These are phyloP conservation scores for Chrysolina americana DNA, from an alignment of 2,888 invertebrate species.

Conservation along the genomic window DNA sequence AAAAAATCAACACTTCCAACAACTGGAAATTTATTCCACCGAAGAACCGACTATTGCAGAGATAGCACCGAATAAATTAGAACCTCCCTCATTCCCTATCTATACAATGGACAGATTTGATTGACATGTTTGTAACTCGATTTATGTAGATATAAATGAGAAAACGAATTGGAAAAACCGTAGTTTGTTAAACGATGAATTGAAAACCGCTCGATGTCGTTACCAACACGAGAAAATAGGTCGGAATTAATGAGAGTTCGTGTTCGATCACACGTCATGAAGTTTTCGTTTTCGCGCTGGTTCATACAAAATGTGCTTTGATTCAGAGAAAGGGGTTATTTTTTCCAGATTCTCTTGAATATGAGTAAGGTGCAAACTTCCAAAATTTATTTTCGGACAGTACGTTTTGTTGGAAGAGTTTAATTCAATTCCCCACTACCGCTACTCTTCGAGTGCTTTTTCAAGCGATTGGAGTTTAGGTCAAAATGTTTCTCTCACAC, in stretches of 20 bases:
- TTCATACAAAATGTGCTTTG: background rate
- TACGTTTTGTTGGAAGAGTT: too few relatives aligned
- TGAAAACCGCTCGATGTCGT: background rate
- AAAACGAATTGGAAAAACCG: slow-evolving; percentile 1
- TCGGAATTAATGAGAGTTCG: slow-evolving; percentile 1
- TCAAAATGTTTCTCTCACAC: too few relatives aligned
- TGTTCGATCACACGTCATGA: background rate
- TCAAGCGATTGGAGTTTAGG: too few relatives aligned
- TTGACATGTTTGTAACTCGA: slow-evolving; percentile 11
- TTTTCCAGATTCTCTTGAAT: background rate
- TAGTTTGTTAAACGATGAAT: slow-evolving; percentile 6
- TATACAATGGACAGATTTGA: background rate
- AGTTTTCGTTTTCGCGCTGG: background rate
- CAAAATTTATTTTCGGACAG: background rate
- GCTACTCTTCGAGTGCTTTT: too few relatives aligned
- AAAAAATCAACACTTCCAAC: background rate
- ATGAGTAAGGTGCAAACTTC: background rate
- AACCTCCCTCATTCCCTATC: background rate
- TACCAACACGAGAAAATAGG: background rate
- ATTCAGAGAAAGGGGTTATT: background rate
- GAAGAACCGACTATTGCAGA: background rate
- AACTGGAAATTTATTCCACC: slow-evolving; percentile 7
- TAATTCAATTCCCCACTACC: too few relatives aligned
- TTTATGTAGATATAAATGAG: slow-evolving; percentile 15
- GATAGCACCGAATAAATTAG: background rate